These are phyloP conservation scores for Semnornis frantzii DNA, from an alignment of 2,113 vertebrate species.

Conservation along the genomic window DNA sequence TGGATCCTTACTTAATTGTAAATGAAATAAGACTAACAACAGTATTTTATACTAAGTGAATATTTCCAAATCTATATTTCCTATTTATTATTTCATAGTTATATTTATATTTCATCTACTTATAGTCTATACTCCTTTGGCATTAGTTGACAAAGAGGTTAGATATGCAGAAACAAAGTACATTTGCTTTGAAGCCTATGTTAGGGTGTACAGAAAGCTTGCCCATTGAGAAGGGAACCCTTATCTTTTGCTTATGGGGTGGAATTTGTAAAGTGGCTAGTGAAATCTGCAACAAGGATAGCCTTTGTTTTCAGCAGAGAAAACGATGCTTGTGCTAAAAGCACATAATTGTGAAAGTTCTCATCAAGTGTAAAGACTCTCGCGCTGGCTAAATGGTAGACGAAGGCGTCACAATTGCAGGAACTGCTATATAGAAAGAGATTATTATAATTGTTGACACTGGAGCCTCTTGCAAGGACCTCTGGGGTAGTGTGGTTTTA, in stretches of 20 bases:
- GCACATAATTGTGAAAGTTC: not conserved
- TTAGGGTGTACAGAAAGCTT: not conserved
- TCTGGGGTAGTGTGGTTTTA: conserved; percentile 12
- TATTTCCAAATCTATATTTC: not conserved
- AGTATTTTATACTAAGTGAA: not conserved
- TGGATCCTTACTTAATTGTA: not conserved
- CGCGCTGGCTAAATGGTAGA: not conserved
- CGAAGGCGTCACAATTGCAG: not conserved
- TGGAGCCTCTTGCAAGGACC: not conserved
- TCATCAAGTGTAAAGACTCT: not conserved
- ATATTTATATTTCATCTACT: not conserved
- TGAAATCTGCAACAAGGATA: not conserved
- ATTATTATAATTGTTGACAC: not conserved
- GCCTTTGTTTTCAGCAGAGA: not conserved
- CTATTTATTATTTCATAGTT: not conserved
- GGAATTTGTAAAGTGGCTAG: not conserved
- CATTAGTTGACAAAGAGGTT: not conserved
- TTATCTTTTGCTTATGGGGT: not conserved
- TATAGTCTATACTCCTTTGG: not conserved
- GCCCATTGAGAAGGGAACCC: not conserved
- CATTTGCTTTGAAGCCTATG: not conserved
- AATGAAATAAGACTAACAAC: not conserved
- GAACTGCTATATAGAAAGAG: not conserved
- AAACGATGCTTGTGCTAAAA: not conserved
- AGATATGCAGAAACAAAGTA: not conserved